Percentiles rank a stretch among this genome's conserved stretches.
phyloP scores from a whole-genome alignment of 2,888 invertebrate species.

The Ctenicera cuprea region DNA sequence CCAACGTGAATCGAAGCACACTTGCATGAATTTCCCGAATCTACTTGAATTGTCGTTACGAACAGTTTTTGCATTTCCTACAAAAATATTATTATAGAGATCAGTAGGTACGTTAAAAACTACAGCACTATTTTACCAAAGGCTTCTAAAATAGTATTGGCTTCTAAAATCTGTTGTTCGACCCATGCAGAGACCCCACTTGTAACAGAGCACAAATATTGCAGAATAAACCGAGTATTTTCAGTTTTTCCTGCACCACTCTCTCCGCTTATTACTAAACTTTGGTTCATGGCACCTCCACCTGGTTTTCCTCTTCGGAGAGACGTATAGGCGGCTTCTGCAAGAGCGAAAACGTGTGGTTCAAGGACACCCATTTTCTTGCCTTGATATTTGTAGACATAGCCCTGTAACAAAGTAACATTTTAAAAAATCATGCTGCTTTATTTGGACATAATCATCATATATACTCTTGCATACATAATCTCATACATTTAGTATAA shows the following conservation, averaged over 20 bases:
- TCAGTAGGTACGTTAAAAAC: constrained; percentile 55
- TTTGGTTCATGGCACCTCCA: constrained; percentile 77
- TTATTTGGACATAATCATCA: too few species aligned
- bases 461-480: too few species aligned
- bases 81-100: constrained; percentile 44
- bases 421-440: not conserved
- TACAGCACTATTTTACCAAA: constrained; percentile 91
- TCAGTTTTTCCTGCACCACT: constrained; percentile 96
- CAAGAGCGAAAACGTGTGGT: constrained; percentile 93
- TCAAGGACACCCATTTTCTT: constrained; percentile 87
- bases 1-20: constrained; percentile 91
- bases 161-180: constrained; percentile 96
- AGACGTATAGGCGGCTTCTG: constrained; percentile 90
- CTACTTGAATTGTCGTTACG: constrained; percentile 95
- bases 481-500: too few species aligned
- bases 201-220: constrained; percentile 91
- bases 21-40: constrained; percentile 97
- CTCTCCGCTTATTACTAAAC: constrained; percentile 94
- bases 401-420: constrained; percentile 78
- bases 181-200: constrained; percentile 92
- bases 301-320: constrained; percentile 74
- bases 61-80: constrained; percentile 95
- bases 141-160: constrained; percentile 94
- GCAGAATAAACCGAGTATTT: constrained; percentile 92
- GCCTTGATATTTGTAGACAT: constrained; percentile 88